These are phyloP conservation scores for Itoplectis maculator DNA, from an alignment of 2,888 invertebrate genomes.

Conservation along the genomic window DNA sequence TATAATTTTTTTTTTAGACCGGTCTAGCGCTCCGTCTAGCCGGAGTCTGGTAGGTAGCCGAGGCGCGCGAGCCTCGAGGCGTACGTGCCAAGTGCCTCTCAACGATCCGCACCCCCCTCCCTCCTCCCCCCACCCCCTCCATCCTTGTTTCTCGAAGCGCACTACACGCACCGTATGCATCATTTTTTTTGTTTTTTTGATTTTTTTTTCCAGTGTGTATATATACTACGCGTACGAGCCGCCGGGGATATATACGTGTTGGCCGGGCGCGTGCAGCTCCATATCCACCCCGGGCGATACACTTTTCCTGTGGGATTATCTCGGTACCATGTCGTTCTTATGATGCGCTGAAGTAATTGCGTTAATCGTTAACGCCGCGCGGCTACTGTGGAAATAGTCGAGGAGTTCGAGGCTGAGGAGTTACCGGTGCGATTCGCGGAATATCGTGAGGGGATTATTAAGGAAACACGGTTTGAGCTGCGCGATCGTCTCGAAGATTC, in stretches of 20 bases:
- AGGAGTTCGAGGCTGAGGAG: no score
- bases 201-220: no score
- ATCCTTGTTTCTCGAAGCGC: background rate
- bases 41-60: constrained; percentile 74
- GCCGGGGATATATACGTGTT: constrained; percentile 49
- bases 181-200: no score
- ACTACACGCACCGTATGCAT: constrained; percentile 11
- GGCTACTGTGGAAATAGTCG: background rate
- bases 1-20: constrained; percentile 73
- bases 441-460: no score
- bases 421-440: no score
- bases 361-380: background rate
- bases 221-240: constrained; percentile 36
- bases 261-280: constrained; percentile 45
- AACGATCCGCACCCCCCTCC: no score
- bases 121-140: no score
- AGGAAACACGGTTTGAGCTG: no score
- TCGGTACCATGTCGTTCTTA: background rate
- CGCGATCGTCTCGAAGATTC: no score
- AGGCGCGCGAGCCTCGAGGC: constrained; percentile 60
- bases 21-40: constrained; percentile 80
- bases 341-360: background rate
- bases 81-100: constrained; percentile 58
- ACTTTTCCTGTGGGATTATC: constrained; percentile 21
- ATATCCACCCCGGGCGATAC: constrained; percentile 31